Conservation (phyloP, 2,113 vertebrate species). For the Pelmatolapia mariae region DNA sequence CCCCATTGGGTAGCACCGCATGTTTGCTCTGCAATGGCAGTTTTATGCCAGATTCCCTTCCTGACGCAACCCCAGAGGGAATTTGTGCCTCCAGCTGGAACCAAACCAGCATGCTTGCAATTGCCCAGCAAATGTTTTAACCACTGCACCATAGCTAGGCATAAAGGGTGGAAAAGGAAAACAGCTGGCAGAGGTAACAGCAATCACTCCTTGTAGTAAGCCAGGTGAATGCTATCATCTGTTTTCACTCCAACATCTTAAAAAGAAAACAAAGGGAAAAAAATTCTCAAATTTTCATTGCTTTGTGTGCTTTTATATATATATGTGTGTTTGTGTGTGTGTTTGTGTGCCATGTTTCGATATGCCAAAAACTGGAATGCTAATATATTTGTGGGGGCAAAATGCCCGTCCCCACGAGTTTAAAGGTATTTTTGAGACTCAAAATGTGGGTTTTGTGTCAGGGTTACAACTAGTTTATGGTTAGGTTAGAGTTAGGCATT, state of each 20-base stretch:
- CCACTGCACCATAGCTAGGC: not conserved
- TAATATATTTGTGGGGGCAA: not conserved
- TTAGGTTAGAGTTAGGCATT: not conserved
- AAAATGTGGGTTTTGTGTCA: not conserved
- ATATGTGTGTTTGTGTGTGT: accelerated
- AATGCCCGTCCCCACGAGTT: not conserved
- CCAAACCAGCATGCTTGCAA: not conserved
- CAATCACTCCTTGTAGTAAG: not conserved
- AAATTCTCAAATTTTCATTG: not conserved
- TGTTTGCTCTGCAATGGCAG: not conserved
- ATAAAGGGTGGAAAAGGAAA: not conserved
- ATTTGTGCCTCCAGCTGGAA: not conserved
- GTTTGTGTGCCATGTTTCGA: accelerated
- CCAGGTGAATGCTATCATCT: not conserved
- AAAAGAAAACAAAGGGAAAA: not conserved
- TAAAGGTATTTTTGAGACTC: not conserved
- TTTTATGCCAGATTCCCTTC: not conserved
- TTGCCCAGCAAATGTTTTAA: not conserved
- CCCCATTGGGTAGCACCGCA: not conserved
- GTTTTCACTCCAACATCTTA: not conserved
- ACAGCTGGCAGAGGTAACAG: not conserved
- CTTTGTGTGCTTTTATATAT: not conserved
- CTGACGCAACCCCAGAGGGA: not conserved
- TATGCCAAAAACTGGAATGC: not conserved
- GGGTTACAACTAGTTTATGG: not conserved